Evolutionary conservation across 2,888 invertebrate genomes (phyloP), one percentile per base, ranked within the genome.

Genomic region (Chrysina gloriosa): DNA sequence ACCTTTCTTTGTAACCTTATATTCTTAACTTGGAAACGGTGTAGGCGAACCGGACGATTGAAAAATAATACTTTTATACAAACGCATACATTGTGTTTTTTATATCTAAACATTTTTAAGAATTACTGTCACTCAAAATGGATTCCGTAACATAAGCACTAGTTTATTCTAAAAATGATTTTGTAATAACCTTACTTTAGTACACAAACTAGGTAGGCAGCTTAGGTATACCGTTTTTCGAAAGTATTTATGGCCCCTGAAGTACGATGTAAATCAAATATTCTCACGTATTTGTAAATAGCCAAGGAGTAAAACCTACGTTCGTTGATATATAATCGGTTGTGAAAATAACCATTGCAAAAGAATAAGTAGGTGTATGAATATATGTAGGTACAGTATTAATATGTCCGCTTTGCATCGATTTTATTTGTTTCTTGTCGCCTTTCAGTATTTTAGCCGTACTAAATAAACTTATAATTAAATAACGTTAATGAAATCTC

Each of bases 401-500:
- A 5, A 39, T 42, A 42, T 11, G 27, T 25, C 4, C 5, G 27
- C 11, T 25, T 27, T n/a, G 25, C 42, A 1, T 25, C 3, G 25
- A 58, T 39, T 27, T 61, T 61, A 61, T 61, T 61, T 61, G 25
- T 27, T 27, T 16, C 25, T 61, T 61, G 42, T 27, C 42, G 58
- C 16, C 42, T 42, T 39, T 42, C 58, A 16, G 27, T 25, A 16
- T 39, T 34, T 14, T 39, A 19, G 25, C 16, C 42, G 25, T 27
- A 61, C 27, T 31, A 16, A 61, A 42, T 19, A 61, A 61, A 42
- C 45, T 61, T 21, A 42, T 61, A 61, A 42, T 61, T 61, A 61
- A 61, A 61, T 61, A 61, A 42, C 58, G 25, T 61, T 61, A 61
- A 61, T 61, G 58, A 42, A 61, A 42, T 61, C 58, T 61, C 58